These are phyloP conservation scores for Sphaeridia pumilis DNA, from an alignment of 2,888 invertebrate genomes.

Conservation along the genomic window DNA sequence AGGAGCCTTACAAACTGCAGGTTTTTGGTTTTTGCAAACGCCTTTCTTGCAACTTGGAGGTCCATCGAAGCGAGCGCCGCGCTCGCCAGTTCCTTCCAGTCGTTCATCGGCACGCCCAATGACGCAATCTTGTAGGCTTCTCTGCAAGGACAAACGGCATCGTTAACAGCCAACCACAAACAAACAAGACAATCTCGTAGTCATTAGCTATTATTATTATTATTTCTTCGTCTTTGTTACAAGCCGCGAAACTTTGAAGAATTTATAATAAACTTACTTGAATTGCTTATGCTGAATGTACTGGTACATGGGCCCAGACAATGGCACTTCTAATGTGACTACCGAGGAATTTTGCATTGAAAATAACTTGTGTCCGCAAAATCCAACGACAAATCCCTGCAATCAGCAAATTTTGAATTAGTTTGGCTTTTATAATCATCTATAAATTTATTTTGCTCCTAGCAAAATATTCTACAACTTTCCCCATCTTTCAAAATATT, in stretches of 20 bases:
- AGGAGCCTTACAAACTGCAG: constrained; percentile 76
- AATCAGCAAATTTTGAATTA: too few species aligned
- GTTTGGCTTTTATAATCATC: too few species aligned
- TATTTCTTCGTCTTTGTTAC: too few species aligned
- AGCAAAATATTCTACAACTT: too few species aligned
- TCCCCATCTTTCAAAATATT: too few species aligned
- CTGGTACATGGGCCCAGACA: constrained; percentile 93
- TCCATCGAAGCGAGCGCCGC: constrained; percentile 77
- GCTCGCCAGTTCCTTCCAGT: constrained; percentile 85
- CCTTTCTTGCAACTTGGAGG: constrained; percentile 72
- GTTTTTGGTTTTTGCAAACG: constrained; percentile 79
- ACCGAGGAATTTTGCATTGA: constrained; percentile 84
- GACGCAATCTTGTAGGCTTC: constrained; percentile 81
- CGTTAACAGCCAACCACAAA: too few species aligned
- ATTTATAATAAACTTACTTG: too few species aligned
- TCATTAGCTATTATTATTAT: too few species aligned
- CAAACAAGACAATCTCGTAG: too few species aligned
- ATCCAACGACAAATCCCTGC: constrained; percentile 72
- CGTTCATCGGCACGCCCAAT: constrained; percentile 81
- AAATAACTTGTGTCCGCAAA: constrained; percentile 86
- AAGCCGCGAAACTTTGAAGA: too few species aligned
- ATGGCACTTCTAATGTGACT: constrained; percentile 67
- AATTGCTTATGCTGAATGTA: constrained; percentile 80
- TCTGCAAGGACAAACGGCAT: too few species aligned
- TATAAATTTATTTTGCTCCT: too few species aligned